Base-by-base conservation (phyloP, 92 coral and sea anemone species). In the Bergia puertoricense region DNA sequence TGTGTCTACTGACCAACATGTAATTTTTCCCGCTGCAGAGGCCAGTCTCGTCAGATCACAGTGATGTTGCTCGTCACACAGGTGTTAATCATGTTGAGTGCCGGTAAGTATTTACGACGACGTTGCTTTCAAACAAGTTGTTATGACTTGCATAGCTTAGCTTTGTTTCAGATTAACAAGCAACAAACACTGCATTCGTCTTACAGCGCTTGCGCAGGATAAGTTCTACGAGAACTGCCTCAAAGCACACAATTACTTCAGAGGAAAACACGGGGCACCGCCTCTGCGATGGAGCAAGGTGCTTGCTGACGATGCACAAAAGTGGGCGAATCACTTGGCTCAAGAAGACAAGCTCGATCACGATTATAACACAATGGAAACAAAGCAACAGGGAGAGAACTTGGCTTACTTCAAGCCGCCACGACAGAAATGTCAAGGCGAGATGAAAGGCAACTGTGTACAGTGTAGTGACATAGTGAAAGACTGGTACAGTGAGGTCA, bases 381-480 rank as follows among this genome's bases (percentile, higher is more conserved):
- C 46, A 82, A 82, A 67, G 42, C 5, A 67, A 14, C 41, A 82
- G 16, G 86, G 86, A 8, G 86, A 82, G 16, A 82, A 82, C 23
- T 40, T 82, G 23, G 86, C 86, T 15, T 82, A 59, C 62, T 37
- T 82, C 11, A 82, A 44, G 20, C 86, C 86, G 50, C 37, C 86
- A 67, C 86, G 9, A 66, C 76, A 72, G 30, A 82, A 82, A 82
- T 82, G 86, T 59, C 59, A 82, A 46, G 86, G 75, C 15, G 20
- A 13, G 20, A 67, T 22, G n/a, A 67, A 71, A 15, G n/a, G 30
- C 5, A 68, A 82, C 30, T 82, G 86, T 66, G 86, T 68, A 8
- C n/a, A 67, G 3, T 82, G 86, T 18, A 82, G 86, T 39, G 86
- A 82, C 42, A 82, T 82, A 8, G 86, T 82, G 65, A 71, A 68